Evolutionary conservation across 2,113 vertebrate genomes (phyloP).

Genomic region (Varanus salvator): DNA sequence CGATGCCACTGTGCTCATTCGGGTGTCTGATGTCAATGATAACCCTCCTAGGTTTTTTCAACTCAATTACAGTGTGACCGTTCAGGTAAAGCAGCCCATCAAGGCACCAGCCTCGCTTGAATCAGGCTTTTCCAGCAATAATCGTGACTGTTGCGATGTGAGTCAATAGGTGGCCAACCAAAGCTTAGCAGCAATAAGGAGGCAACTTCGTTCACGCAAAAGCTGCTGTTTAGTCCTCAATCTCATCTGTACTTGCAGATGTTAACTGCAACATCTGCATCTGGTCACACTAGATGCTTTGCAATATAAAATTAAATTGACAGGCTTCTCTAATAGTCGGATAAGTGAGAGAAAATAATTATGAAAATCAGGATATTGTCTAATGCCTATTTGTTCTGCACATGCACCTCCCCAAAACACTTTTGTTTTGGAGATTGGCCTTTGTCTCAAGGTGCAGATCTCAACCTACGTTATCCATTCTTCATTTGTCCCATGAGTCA

Average conservation of each 20-base stretch:
- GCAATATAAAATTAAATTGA: not conserved
- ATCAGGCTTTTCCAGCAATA: not conserved
- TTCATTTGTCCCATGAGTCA: not conserved
- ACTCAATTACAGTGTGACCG: conserved; percentile 88
- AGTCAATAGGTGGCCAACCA: not conserved
- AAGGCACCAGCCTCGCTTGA: not conserved
- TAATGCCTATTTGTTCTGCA: not conserved
- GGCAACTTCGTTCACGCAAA: not conserved
- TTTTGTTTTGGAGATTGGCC: not conserved
- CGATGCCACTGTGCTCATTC: conserved; percentile 80
- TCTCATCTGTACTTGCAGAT: not conserved
- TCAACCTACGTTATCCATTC: not conserved
- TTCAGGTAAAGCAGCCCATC: conserved; percentile 83
- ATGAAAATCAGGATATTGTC: not conserved
- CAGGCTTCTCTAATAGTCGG: not conserved
- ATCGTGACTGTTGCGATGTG: not conserved
- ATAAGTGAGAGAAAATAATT: not conserved
- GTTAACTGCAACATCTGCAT: not conserved
- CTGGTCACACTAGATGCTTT: not conserved
- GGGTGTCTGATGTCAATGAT: conserved; percentile 91
- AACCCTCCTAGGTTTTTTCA: conserved; percentile 93
- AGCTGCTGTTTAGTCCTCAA: not conserved
- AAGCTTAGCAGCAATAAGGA: not conserved
- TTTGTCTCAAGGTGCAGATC: not conserved
- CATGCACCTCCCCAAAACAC: not conserved